Base-by-base conservation (phyloP, 2,888 invertebrate species). In the Apamea epomidion region DNA sequence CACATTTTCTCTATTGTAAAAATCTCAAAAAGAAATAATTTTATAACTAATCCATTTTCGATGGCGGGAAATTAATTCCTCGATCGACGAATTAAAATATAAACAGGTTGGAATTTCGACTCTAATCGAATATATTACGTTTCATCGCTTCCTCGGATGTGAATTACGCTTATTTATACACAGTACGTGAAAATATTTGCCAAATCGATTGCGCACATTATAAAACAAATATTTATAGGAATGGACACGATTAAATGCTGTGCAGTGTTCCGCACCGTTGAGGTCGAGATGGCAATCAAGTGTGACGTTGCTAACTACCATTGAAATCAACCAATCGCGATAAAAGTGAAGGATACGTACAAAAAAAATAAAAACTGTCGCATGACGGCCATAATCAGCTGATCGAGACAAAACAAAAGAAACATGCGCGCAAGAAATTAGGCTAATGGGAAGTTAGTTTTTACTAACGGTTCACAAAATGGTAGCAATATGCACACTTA, bases 271-370 rank as follows among this genome's bases (percentile, higher is more conserved):
- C 73, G 77, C 73, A 51, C 62, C 79, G 64, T 58, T 85, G 58
- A 79, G 37, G 64, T 76, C 64, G 67, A 78, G 60, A 76, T 80
- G 65, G 81, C 73, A 81, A 86, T 87, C 85, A 60, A 84, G 81
- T 85, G 81, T 87, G 85, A 86, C 86, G 73, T 85, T 65, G 37
- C 81, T 74, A 74, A 78, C 72, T 78, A 68, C 65, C 88, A 78
- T 76, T 87, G 88, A 86, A 85, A 84, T 70, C 81, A 77, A 77
- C 72, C 42, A 75, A 75, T 78, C 78, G 81, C 74, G 76, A 76
- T 85, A 74, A 69, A 85, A 86, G n/a, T 76, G 88, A 87, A 87
- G 85, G 85, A 87, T 81, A 51, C 37, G 64, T 72, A 77, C 64
- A 51, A 76, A 86, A 76, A 87, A 82, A 51, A 85, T 74, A 76